A percentile compares a stretch with the other conserved stretches of the same genome.
These are phyloP conservation scores for Oryzias javanicus DNA, from an alignment of 2,113 vertebrate genomes.

Conservation along the genomic window DNA sequence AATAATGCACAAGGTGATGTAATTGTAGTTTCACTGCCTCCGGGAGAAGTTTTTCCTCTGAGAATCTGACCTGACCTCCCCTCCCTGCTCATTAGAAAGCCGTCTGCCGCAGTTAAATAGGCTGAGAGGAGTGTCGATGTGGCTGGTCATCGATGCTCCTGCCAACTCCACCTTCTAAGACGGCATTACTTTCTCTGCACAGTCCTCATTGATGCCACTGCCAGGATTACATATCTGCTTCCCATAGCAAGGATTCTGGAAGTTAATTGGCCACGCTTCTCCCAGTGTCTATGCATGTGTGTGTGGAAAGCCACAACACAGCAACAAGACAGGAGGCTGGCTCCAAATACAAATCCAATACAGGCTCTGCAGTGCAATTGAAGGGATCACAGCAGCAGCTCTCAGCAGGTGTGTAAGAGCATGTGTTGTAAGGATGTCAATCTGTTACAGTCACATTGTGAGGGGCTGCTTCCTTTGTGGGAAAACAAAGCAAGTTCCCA, in stretches of 20 bases:
- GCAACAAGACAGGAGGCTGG: constrained; percentile 21
- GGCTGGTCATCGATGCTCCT: constrained; percentile 16
- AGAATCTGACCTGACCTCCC: constrained; percentile 28
- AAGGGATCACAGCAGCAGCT: constrained; percentile 18
- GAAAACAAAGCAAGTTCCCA: not conserved
- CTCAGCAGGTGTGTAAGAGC: not conserved
- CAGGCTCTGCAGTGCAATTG: constrained; percentile 28
- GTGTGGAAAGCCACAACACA: constrained; percentile 6
- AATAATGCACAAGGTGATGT: constrained; percentile 40
- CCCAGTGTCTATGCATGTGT: not conserved
- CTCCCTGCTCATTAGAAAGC: constrained; percentile 45
- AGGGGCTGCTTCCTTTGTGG: not conserved
- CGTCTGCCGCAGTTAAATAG: constrained; percentile 34
- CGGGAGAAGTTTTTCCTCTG: constrained; percentile 23
- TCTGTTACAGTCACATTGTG: constrained; percentile 4
- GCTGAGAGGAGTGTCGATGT: constrained; percentile 20
- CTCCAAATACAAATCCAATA: constrained; percentile 46
- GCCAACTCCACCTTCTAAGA: constrained; percentile 20
- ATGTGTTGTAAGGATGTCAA: constrained; percentile 11
- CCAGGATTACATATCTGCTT: constrained; percentile 3
- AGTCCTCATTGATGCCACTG: constrained; percentile 17
- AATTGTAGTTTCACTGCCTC: constrained; percentile 19
- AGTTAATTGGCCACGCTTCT: constrained; percentile 21
- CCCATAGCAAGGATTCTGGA: constrained; percentile 8
- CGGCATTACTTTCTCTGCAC: constrained; percentile 15